Evolutionary conservation across 2,797 vertebrate genomes (phyloP).

Genomic region (Lacerta bilineata): DNA sequence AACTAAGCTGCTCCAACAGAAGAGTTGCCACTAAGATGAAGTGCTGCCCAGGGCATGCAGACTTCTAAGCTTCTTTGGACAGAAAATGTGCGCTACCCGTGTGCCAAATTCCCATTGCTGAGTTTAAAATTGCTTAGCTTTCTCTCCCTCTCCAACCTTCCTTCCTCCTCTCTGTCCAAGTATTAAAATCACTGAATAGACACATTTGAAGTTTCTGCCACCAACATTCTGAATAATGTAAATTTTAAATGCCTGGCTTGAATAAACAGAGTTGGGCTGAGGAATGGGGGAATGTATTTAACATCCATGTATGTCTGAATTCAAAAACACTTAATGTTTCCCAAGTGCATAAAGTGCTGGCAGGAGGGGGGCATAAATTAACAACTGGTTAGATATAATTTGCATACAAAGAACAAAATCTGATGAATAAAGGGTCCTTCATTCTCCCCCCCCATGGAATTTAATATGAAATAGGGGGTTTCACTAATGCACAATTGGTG

Average conservation of each 20-base stretch:
- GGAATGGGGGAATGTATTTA: too few species aligned
- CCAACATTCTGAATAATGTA: conserved; percentile 4
- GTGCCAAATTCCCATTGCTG: conserved; percentile 35
- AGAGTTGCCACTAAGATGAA: conserved; percentile 42
- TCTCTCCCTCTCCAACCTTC: neutral
- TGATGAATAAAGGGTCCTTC: neutral
- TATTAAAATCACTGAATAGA: conserved; percentile 23
- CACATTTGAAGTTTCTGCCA: conserved; percentile 8
- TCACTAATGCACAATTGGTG: neutral
- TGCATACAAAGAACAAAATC: neutral
- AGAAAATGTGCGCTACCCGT: conserved; percentile 9
- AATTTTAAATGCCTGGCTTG: conserved; percentile 6
- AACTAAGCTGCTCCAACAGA: conserved; percentile 43
- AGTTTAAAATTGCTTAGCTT: conserved; percentile 18
- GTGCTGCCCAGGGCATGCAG: neutral
- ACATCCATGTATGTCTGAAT: neutral
- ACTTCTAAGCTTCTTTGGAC: conserved; percentile 38
- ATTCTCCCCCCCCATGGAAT: neutral
- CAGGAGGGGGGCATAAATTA: neutral
- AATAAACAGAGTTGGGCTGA: neutral
- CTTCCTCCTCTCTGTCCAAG: neutral
- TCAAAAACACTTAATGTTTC: conserved; percentile 3
- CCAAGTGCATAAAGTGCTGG: too few species aligned
- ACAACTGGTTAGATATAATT: conserved; percentile 2
- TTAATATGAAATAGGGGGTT: neutral